Base-by-base conservation (phyloP, 1,140 invertebrate species). In the Ceratosolen fusciceps region DNA sequence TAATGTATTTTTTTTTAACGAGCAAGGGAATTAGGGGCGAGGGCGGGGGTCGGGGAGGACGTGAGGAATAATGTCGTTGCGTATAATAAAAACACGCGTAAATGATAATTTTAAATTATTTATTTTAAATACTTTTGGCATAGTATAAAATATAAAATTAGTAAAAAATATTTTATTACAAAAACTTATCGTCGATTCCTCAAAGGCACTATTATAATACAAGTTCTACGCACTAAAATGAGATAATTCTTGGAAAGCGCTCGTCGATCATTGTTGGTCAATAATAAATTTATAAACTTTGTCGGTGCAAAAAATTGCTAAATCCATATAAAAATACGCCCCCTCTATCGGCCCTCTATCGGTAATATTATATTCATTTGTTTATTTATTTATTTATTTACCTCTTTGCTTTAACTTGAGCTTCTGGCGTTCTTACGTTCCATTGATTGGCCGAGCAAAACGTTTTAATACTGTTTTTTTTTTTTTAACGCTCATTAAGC, bases 121-220 rank as follows among this genome's bases (percentile, higher is more conserved):
- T 79, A 79, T 79, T 75, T 74, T 74, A 60, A 80, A 70, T 58
- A 37, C 39, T 8, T 54, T 47, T 80, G 16, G 21, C 39, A n/a
- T n/a, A n/a, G 24, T 80, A 80, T 70, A 80, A 75, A 80, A 80
- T 70, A 75, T 79, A n/a, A 58, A 65, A 70, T n/a, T 71, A 29
- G 26, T 43, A 80, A 80, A n/a, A n/a, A 68, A 58, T 75, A 75
- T 75, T 65, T 75, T 39, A 74, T 68, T 75, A 80, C 62, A 80
- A 71, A 80, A 60, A 70, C 21, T 74, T 47, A 70, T 74, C 72
- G 9, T 56, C 47, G 21, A 79, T 68, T 65, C 19, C 71, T 77
- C 58, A 62, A 80, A 80, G 78, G 78, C 78, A 80, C 78, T 80
- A 73, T 37, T 78, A 80, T 80, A 34, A 56, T 79, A 79, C 77